Percentiles rank a stretch among this genome's conserved stretches.
Evolutionary conservation across 2,113 vertebrate genomes (phyloP).

Genomic region (Colinus virginianus): DNA sequence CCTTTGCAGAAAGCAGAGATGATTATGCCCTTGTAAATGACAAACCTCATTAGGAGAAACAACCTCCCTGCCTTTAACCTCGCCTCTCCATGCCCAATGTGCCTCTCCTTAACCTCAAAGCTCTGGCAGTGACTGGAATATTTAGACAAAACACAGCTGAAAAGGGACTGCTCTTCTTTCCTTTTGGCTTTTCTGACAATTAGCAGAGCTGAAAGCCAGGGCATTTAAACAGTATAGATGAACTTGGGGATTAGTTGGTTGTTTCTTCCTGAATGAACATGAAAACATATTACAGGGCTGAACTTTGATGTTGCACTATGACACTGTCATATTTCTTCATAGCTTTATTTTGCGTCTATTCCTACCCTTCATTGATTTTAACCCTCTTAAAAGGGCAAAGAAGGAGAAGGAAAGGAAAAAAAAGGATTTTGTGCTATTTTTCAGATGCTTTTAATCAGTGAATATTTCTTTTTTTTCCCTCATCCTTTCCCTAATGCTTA

Average conservation of each 20-base stretch:
- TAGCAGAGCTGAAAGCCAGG: background rate
- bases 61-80: constrained; percentile 5
- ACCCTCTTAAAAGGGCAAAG: background rate
- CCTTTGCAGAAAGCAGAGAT: constrained; percentile 21
- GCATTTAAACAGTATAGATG: background rate
- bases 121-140: background rate
- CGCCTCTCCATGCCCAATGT: fast-evolving
- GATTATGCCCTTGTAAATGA: constrained; percentile 30
- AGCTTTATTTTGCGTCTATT: background rate
- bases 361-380: background rate
- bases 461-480: background rate
- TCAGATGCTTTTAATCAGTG: background rate
- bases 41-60: constrained; percentile 31
- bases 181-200: background rate
- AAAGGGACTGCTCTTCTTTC: background rate
- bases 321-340: background rate
- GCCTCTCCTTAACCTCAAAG: background rate
- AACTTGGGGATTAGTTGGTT: constrained; percentile 5
- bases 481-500: background rate
- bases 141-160: background rate
- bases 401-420: background rate
- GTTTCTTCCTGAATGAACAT: constrained; percentile 14
- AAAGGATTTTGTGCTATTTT: background rate
- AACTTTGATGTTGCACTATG: background rate
- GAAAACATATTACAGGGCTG: background rate